Evolutionary conservation across 2,113 vertebrate genomes (phyloP), one percentile per base, ranked within the genome.

Genomic region (Anolis sagrei): DNA sequence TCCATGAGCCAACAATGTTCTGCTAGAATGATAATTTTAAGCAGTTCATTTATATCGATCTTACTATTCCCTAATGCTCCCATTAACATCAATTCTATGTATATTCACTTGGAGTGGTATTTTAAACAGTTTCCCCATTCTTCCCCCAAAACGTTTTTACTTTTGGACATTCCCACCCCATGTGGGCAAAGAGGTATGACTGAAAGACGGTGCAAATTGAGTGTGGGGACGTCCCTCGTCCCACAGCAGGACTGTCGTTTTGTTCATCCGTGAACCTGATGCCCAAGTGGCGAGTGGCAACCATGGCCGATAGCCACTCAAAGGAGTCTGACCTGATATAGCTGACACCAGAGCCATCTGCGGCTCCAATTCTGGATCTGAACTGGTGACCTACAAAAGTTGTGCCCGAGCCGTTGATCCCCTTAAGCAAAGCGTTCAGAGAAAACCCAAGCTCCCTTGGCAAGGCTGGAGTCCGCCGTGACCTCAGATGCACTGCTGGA

Each of bases 241-340:
- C 72, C 0, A 69, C 32, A 39, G n/a, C 11, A 29, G 36, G n/a
- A n/a, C n/a, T n/a, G n/a, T 44, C 2, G 23, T 11, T 32, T 48
- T 74, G 62, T n/a, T n/a, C n/a, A n/a, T n/a, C n/a, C n/a, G n/a
- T n/a, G n/a, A n/a, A n/a, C n/a, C n/a, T n/a, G n/a, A n/a, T n/a
- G n/a, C n/a, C n/a, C n/a, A n/a, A n/a, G n/a, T n/a, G n/a, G n/a
- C 58, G 2, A 4, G 32, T 34, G 58, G 70, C 44, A 21, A 51
- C 9, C 10, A 18, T 64, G 44, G 73, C 73, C n/a, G 25, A 9
- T 2, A 3, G 27, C 49, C 83, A 36, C 58, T 29, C 1, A 4
- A n/a, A 36, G 29, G 0, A 0, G 73, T 0, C 1, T 4, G 2
- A 1, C 34, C 32, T 19, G 48, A 75, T 34, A 11, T 27, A 29